Base-by-base conservation (phyloP, 2,888 invertebrate genomes). In the Crioceris asparagi region DNA sequence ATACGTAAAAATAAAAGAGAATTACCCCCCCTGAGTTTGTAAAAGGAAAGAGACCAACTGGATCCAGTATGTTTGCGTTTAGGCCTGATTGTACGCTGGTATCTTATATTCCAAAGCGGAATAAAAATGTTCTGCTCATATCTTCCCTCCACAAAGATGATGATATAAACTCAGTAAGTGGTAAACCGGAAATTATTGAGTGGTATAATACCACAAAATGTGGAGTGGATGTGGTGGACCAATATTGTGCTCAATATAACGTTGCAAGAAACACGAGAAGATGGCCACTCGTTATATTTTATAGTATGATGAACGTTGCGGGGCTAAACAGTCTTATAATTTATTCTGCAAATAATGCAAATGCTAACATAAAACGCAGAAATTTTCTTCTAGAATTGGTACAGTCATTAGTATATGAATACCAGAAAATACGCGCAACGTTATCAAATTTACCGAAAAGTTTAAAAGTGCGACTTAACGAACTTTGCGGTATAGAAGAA, bases 181-280 rank as follows among this genome's bases (percentile, higher is more conserved):
- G 12, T 27, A 29, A 31, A 29, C 19, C 33, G 18, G 32, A 32
- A 32, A 32, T 17, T 18, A 32, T 32, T 32, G 19, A 18, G 15
- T 32, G 18, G 19, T 32, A 32, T 32, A 32, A 17, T 18, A 18
- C 19, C 18, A 32, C 32, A 18, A 32, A 32, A 32, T 17, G 19
- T 11, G 27, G 27, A 5, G 27, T 27, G 7, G 27, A 27, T 11
- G 27, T 11, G 12, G 27, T 27, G 12, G 27, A 11, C 5, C 5
- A 27, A 11, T 11, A n/a, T 27, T 27, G 8, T 27, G 7, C 27
- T 27, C 10, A 27, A n/a, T 27, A 27, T 11, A 27, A 27, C 27
- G 6, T 7, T 11, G 27, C 27, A 5, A 27, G 27, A 27, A 27
- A 27, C 5, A 27, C 27, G 7, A 27, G 27, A 27, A 27, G 12